Base-by-base conservation (phyloP, 2,113 vertebrate genomes). In the Solea solea region DNA sequence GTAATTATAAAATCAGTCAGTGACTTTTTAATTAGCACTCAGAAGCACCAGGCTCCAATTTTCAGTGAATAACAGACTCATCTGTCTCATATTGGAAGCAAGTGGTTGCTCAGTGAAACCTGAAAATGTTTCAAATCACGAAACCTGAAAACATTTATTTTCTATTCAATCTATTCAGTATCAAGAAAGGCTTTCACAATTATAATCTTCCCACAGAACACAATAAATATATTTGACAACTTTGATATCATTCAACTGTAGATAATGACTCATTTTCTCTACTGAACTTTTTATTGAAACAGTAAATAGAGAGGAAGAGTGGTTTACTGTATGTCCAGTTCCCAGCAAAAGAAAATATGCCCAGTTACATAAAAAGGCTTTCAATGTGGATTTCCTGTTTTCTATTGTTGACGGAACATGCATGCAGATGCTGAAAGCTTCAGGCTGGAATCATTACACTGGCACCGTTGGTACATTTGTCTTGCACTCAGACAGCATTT, bases 1-100 rank as follows among this genome's bases (percentile, higher is more conserved):
- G 68, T 71, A 81, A 80, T 60, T 58, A 60, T n/a, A 25, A 72
- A 52, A 71, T 67, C 40, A 80, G 82, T 70, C 27, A 49, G 83
- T 83, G 52, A 57, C 72, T 68, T 85, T 86, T 90, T 83, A 88
- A 90, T 85, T 88, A 76, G 58, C 56, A 61, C 58, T 82, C 53
- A 44, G 58, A 64, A 52, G 45, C 64, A 46, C 28, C 65, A 51
- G 21, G 55, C 60, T 72, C 74, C 34, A 58, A 73, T 72, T 67
- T 76, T 64, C n/a, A n/a, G 25, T 42, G 41, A 64, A 50, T 49
- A 67, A 67, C 15, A 63, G n/a, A 73, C 16, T 11, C 40, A 55
- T 57, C 48, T 5, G 44, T 67, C 57, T 44, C 59, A 55, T 46
- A 3, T 69, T 62, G 65, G 39, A 74, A 66, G 65, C 16, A 60